A percentile compares a stretch with the other conserved stretches of the same genome.
Evolutionary conservation across 2,888 invertebrate genomes (phyloP).

Genomic region (Sepioteuthis lessoniana): DNA sequence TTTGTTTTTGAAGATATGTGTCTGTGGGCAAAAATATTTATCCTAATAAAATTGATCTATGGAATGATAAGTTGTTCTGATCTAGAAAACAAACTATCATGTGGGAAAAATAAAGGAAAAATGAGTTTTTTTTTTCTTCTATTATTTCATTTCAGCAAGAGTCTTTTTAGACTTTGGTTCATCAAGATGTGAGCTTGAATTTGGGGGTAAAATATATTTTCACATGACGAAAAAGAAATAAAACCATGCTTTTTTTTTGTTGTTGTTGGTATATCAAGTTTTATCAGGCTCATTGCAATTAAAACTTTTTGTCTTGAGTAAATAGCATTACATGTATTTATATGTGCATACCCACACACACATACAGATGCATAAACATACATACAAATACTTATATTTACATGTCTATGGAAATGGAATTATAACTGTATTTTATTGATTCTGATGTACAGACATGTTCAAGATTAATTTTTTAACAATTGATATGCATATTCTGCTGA

Average conservation of each 20-base stretch:
- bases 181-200: not conserved
- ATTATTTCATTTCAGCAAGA: not conserved
- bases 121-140: not conserved
- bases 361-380: not conserved
- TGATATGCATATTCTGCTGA: constrained; percentile 16
- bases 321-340: not conserved
- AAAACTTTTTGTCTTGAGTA: not conserved
- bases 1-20: not conserved
- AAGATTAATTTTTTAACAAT: not conserved
- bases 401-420: not conserved
- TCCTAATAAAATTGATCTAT: not conserved
- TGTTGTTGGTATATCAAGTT: not conserved
- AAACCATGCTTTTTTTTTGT: not conserved
- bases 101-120: not conserved
- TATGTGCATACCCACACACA: not conserved
- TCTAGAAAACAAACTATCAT: not conserved
- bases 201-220: not conserved
- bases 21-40: not conserved
- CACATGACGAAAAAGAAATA: not conserved
- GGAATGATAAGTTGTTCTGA: not conserved
- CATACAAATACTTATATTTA: not conserved
- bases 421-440: constrained; percentile 16
- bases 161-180: not conserved
- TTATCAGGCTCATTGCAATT: not conserved
- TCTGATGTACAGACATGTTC: not conserved